Evolutionary conservation across 2,888 invertebrate genomes (phyloP).

Genomic region (Drosophila borealis): DNA sequence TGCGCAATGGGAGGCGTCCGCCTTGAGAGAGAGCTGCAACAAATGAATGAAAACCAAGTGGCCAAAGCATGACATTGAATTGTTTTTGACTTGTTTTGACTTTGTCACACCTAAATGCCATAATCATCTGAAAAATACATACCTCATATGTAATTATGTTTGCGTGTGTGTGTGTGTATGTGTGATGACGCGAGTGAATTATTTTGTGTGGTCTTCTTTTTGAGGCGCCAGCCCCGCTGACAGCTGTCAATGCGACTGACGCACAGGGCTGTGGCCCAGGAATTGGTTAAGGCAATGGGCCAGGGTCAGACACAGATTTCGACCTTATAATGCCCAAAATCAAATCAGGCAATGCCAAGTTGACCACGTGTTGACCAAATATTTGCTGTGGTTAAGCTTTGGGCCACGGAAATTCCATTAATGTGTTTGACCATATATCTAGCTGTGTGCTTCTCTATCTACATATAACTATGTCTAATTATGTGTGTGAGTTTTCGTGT

Average conservation of each 20-base stretch:
- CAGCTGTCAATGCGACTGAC: conserved; percentile 58
- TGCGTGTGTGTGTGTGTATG: conserved; percentile 5
- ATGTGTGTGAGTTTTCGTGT: conserved; percentile 35
- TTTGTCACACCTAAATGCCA: conserved; percentile 63
- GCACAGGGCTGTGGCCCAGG: conserved; percentile 18
- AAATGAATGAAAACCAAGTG: conserved; percentile 76
- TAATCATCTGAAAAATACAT: conserved; percentile 20
- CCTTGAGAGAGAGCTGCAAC: conserved; percentile 69
- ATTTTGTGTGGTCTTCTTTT: conserved; percentile 43
- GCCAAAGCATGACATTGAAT: conserved; percentile 75
- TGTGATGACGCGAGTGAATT: conserved; percentile 45
- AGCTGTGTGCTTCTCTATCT: conserved; percentile 4
- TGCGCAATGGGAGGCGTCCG: conserved; percentile 32
- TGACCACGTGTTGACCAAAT: conserved; percentile 17
- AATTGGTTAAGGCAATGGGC: conserved; percentile 20
- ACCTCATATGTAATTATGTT: conserved; percentile 21
- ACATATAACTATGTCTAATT: not conserved
- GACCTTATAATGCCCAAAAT: not conserved
- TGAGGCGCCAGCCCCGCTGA: conserved; percentile 59
- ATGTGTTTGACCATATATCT: conserved; percentile 24
- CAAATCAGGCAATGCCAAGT: conserved; percentile 34
- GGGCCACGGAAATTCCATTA: conserved; percentile 42
- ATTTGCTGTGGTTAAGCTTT: conserved; percentile 14
- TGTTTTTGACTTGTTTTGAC: conserved; percentile 65
- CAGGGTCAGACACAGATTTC: conserved; percentile 28